Base-by-base conservation (phyloP, 2,888 invertebrate genomes). In the Acleris sparsana region DNA sequence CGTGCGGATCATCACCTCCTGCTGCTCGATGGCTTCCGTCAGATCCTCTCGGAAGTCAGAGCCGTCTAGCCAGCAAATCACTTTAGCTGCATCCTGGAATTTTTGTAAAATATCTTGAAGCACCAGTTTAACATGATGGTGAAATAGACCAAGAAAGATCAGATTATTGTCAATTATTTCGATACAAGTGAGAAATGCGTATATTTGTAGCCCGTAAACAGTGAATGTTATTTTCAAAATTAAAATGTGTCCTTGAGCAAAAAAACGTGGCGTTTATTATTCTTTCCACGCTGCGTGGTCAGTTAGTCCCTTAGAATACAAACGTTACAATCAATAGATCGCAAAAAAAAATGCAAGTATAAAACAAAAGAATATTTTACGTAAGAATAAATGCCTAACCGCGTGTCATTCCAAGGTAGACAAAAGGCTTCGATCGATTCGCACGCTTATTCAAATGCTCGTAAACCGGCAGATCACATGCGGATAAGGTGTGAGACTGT, bases 11-110 rank as follows among this genome's bases (percentile, higher is more conserved):
- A 84, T 80, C 22, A 92, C 92, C 67, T 92, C 92, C 66, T 92
- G 92, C 69, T 92, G 91, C 58, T 92, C 92, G 16, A 92, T 92
- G 1, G 91, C 92, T 44, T 92, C 92, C 0, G 92, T 92, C 29
- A 92, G 70, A 64, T 92, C 92, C 67, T 92, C 90, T 16, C 86
- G 80, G 73, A 92, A 92, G 76, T 92, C 92, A 0, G 92, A 92
- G 55, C 92, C 92, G 56, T 92, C 90, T 60, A 92, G 90, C 92
- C 92, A 92, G 80, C 92, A 92, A 72, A 92, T 91, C 5, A 92
- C 86, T 76, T 85, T 88, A 1, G 92, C 92, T 63, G 92, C 92
- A 62, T 92, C 92, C 92, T 92, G 74, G 2, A 77, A 75, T 48
- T 0, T n/a, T 49, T 60, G 44, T 20, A 20, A 46, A n/a, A n/a